Base-by-base conservation (phyloP, 2,888 invertebrate genomes). In the Hypercompe scribonia region DNA sequence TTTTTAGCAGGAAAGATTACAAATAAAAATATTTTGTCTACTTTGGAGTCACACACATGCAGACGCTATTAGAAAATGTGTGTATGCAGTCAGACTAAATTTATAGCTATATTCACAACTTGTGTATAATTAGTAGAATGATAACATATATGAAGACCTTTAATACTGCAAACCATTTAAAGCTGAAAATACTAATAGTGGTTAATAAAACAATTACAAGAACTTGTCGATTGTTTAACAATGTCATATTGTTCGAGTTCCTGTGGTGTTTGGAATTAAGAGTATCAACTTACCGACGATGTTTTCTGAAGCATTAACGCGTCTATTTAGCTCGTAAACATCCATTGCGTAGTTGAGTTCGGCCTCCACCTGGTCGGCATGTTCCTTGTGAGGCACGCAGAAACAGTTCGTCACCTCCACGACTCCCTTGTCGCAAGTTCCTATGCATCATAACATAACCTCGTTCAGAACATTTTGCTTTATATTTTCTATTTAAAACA, bases 331-430 rank as follows among this genome's bases (percentile, higher is more conserved):
- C 86, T 99, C 99, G 89, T 98, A 99, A 90, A 99, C 97, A 88
- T 99, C 99, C 96, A 98, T 97, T 33, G 99, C 99, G 95, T 99
- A 99, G 90, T 98, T 98, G 73, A 99, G 96, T 93, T 99, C 99
- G 11, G 99, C 98, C 90, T 99, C 99, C n/a, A 99, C 99, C 96
- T 99, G 97, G 93, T 99, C 99, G 83, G 98, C 98, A 86, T 98
- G 98, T 94, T 99, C 99, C 93, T 99, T 99, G 93, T 99, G 99
- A 0, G 99, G 99, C 68, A 99, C 99, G 89, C 99, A 99, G 95
- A 99, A 99, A 91, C 99, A 99, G 91, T 99, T 99, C 24, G 99
- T 99, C 65, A 99, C 98, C 96, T 99, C 99, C 71, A 99, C 98
- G 74, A 98, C 97, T 74, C 99, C 99, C 93, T 99, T 99, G 87